phyloP scores from a whole-genome alignment of 2,113 vertebrate species.

The Hippocampus guttulatus region DNA sequence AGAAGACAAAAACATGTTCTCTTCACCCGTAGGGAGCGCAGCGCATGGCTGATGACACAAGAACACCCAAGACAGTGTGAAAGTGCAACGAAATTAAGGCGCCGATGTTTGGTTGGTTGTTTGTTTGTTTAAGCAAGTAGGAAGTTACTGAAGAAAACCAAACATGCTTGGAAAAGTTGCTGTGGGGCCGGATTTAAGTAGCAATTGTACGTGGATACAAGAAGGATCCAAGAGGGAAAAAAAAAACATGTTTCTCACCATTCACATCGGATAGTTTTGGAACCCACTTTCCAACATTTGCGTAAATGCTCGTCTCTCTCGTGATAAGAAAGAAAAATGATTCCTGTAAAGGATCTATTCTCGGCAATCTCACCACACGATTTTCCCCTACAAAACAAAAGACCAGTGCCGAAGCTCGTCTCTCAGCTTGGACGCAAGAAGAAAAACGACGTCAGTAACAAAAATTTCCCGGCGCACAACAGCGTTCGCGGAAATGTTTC shows the following conservation, averaged over 20 bases:
- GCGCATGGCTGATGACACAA: slow-evolving; percentile 55
- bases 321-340: not conserved
- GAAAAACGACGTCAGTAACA: too few species aligned
- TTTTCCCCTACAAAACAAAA: not conserved
- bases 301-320: too few species aligned
- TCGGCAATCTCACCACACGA: not conserved
- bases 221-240: slow-evolving; percentile 8
- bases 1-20: slow-evolving; percentile 71
- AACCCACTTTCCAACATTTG: too few species aligned
- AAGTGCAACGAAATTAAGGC: slow-evolving; percentile 27
- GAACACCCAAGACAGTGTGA: slow-evolving; percentile 41
- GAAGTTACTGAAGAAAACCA: too few species aligned
- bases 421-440: too few species aligned
- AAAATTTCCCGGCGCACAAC: too few species aligned
- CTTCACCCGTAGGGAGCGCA: slow-evolving; percentile 53
- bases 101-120: not conserved
- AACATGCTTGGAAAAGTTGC: slow-evolving; percentile 2
- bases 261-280: not conserved
- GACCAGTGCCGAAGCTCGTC: not conserved
- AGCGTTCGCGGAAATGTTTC: too few species aligned
- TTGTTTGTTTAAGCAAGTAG: slow-evolving; percentile 5
- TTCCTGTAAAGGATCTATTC: not conserved
- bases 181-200: slow-evolving; percentile 3
- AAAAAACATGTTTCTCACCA: not conserved
- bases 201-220: slow-evolving; percentile 1